Percentiles rank a stretch among this genome's conserved stretches.
phyloP scores from a whole-genome alignment of 2,888 invertebrate genomes.

The Aphodius sticticus region DNA sequence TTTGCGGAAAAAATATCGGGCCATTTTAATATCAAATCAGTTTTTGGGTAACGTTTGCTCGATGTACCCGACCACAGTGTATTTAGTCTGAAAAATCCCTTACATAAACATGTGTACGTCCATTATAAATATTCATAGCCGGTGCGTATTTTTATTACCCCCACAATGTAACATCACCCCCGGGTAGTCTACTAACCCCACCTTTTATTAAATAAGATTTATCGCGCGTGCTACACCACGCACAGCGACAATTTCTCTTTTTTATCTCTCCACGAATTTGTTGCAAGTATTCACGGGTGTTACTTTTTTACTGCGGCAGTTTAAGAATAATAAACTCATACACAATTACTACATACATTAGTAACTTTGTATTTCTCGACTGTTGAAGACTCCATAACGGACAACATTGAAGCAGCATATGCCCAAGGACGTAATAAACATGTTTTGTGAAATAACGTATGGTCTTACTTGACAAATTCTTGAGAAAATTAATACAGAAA shows the following conservation, averaged over 20 bases:
- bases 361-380: background rate
- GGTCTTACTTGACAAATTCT: background rate
- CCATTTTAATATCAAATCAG: conserved; percentile 4
- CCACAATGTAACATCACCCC: background rate
- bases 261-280: conserved; percentile 4
- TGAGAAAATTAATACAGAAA: too few species aligned
- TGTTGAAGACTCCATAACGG: too few species aligned
- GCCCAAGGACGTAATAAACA: background rate
- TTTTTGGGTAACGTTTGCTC: background rate
- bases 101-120: conserved; percentile 4
- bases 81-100: background rate
- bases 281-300: background rate
- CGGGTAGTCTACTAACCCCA: background rate
- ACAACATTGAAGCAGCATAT: background rate
- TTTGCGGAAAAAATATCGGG: background rate
- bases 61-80: background rate
- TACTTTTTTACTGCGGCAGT: background rate
- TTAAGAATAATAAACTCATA: background rate
- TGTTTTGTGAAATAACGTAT: too few species aligned
- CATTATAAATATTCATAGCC: conserved; percentile 4
- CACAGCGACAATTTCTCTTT: background rate
- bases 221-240: background rate
- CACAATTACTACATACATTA: background rate
- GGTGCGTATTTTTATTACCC: background rate
- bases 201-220: background rate